Evolutionary conservation across 2,113 vertebrate species (phyloP).

Genomic region (Madoqua kirkii): DNA sequence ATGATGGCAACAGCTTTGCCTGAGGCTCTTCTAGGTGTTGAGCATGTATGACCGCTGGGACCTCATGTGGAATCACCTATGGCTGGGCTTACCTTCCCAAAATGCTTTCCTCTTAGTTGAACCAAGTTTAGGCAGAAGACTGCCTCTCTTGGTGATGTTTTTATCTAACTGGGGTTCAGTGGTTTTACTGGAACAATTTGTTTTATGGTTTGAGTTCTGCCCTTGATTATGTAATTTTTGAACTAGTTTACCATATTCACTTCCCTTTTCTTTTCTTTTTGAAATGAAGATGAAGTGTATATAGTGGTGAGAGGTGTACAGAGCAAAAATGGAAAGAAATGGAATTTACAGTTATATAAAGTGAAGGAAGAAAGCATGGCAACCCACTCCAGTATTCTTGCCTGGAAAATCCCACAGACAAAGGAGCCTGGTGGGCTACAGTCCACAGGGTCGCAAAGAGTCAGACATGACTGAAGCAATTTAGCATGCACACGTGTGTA

Average conservation of each 20-base stretch:
- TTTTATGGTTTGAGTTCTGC: conserved; percentile 30
- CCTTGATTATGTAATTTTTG: conserved; percentile 27
- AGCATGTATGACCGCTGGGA: not conserved
- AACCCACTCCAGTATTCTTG: not conserved
- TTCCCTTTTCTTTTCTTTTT: conserved; percentile 33
- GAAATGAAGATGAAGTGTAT: not conserved
- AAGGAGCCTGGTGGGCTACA: not conserved
- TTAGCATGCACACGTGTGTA: not conserved
- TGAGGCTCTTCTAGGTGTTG: not conserved
- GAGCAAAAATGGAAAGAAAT: not conserved
- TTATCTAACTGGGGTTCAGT: not conserved
- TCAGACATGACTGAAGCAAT: not conserved
- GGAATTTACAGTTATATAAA: not conserved
- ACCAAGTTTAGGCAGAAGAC: not conserved
- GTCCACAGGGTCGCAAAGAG: not conserved
- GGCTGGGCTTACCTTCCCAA: not conserved
- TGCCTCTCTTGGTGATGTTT: not conserved
- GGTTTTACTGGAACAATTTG: conserved; percentile 36
- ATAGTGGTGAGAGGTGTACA: not conserved
- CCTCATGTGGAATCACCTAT: not conserved
- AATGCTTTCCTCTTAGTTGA: not conserved
- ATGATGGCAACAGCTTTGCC: not conserved
- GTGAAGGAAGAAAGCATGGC: not conserved
- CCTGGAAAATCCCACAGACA: not conserved
- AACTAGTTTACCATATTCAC: not conserved